A percentile compares a stretch with the other conserved stretches of the same genome.
phyloP scores from a whole-genome alignment of 2,888 invertebrate genomes.

The Eulithis testata region DNA sequence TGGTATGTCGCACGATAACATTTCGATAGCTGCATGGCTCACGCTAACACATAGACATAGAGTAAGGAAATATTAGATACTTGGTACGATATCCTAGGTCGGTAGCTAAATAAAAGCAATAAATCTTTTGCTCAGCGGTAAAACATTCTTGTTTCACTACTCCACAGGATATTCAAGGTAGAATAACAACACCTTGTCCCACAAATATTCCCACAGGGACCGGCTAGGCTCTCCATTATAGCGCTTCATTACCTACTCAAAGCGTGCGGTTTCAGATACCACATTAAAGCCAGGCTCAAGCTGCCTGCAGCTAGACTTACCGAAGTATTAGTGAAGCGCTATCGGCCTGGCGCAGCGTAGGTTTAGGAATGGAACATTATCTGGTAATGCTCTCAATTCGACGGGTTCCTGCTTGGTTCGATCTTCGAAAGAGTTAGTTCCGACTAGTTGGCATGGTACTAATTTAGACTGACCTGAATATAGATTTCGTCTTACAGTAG shows the following conservation, averaged over 20 bases:
- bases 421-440: constrained; percentile 9
- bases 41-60: too few species aligned
- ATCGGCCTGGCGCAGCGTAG: constrained; percentile 44
- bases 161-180: background rate
- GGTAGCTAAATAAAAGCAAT: too few species aligned
- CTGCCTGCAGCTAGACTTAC: constrained; percentile 55
- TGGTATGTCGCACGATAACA: background rate
- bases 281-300: constrained; percentile 49
- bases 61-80: too few species aligned
- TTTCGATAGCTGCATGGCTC: too few species aligned
- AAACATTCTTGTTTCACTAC: background rate
- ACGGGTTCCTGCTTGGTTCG: constrained; percentile 30
- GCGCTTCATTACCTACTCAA: constrained; percentile 55
- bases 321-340: constrained; percentile 58
- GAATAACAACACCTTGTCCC: constrained; percentile 29
- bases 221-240: constrained; percentile 30
- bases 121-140: too few species aligned
- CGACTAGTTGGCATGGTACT: background rate
- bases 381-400: constrained; percentile 39
- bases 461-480: background rate
- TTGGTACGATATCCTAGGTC: too few species aligned
- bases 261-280: constrained; percentile 58
- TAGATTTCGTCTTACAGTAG: background rate
- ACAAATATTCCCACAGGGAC: constrained; percentile 26
- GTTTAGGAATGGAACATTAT: constrained; percentile 32